These are phyloP conservation scores for Pharmacophagus antenor DNA, from an alignment of 2,888 invertebrate species.

Conservation along the genomic window DNA sequence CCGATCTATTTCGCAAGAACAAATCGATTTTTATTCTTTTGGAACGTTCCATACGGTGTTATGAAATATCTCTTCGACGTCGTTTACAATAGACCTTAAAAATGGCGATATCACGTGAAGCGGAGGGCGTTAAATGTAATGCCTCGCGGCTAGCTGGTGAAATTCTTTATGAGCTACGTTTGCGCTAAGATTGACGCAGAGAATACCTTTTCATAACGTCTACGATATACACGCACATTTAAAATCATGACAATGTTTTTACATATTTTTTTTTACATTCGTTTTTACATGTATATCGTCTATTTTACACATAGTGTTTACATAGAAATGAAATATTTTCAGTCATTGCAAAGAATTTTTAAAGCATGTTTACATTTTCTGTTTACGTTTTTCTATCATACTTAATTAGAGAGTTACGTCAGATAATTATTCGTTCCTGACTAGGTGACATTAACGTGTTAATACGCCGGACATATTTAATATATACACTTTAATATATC, in stretches of 20 bases:
- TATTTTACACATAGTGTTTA: neutral
- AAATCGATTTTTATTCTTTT: slow-evolving; percentile 50
- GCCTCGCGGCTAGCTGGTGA: slow-evolving; percentile 27
- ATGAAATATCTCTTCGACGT: slow-evolving; percentile 30
- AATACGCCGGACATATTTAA: neutral
- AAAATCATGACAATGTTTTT: neutral
- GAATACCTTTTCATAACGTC: slow-evolving; percentile 6
- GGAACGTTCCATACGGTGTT: slow-evolving; percentile 27
- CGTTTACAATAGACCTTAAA: slow-evolving; percentile 36
- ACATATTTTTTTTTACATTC: too few species aligned
- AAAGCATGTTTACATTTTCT: neutral
- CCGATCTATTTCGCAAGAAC: slow-evolving; percentile 34
- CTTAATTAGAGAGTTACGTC: slow-evolving; percentile 2
- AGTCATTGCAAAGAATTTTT: neutral
- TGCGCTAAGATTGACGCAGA: slow-evolving; percentile 3
- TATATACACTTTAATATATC: neutral
- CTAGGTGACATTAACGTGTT: neutral
- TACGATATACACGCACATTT: neutral
- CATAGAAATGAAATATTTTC: neutral
- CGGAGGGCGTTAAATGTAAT: slow-evolving; percentile 37
- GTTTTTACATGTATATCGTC: too few species aligned
- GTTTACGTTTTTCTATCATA: neutral
- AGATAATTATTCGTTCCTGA: slow-evolving; percentile 15
- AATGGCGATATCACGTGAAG: slow-evolving; percentile 35
- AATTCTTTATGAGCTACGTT: neutral